These are phyloP conservation scores for Pampusana beccarii DNA, from an alignment of 2,113 vertebrate species.

Conservation along the genomic window DNA sequence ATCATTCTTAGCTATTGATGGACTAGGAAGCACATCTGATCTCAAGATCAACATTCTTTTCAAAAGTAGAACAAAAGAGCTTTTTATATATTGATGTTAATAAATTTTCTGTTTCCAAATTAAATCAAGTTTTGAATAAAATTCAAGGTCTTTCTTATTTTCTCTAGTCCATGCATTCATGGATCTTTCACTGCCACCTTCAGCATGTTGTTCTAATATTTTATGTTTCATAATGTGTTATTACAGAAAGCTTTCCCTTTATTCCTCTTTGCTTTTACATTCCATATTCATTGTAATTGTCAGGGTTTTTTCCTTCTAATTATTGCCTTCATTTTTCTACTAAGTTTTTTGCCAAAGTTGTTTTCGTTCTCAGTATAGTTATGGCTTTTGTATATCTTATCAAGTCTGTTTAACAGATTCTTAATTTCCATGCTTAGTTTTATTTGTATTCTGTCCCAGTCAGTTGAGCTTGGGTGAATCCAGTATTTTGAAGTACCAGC, in stretches of 20 bases:
- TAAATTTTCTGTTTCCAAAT: neutral
- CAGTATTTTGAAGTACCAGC: neutral
- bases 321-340: neutral
- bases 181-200: neutral
- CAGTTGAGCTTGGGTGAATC: neutral
- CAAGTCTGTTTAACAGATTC: neutral
- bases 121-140: neutral
- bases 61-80: neutral
- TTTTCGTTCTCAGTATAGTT: neutral
- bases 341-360: neutral
- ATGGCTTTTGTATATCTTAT: neutral
- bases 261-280: neutral
- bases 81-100: neutral
- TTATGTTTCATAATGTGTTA: neutral
- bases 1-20: neutral
- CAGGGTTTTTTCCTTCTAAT: neutral
- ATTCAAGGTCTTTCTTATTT: neutral
- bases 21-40: neutral
- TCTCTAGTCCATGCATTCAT: neutral
- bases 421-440: neutral
- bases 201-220: neutral
- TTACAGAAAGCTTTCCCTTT: neutral
- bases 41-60: neutral
- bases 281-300: neutral
- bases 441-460: neutral